Evolutionary conservation across 2,888 invertebrate genomes (phyloP), one percentile per base, ranked within the genome.

Genomic region (Cephonodes hylas): DNA sequence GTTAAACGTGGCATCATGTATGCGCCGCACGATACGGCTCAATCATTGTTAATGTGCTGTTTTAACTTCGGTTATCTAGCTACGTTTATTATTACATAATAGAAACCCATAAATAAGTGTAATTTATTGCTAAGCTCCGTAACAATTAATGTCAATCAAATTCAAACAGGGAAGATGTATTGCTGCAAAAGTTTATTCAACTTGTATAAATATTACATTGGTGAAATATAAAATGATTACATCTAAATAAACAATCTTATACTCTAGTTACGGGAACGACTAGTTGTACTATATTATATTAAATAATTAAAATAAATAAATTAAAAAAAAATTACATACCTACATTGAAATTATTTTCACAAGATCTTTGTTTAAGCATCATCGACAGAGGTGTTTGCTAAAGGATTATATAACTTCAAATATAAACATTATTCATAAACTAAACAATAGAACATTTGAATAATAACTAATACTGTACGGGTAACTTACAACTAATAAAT

Each of bases 1-100:
- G 73, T 64, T 80, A 79, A 80, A 69, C 68, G 66, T 58, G 67
- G 34, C 66, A 82, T 84, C 81, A 82, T 72, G 85, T 76, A 85
- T 81, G 77, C 80, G 64, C 61, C 20, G 60, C 69, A 62, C 68
- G 70, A 67, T 65, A 66, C 62, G 64, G 69, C 71, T 80, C 73
- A 72, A 81, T 81, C 79, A 80, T 73, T 58, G 63, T 61, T 66
- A 63, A 68, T 61, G 46, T 61, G 34, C 15, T 61, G 46, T 22
- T 58, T 61, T 31, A 42, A 59, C 18, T 7, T n/a, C 5, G 22
- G 38, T 48, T 38, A 57, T 61, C 23, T 34, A 59, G 59, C 57
- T 13, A 34, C 57, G 34, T 57, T 38, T 34, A 10, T 23, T 31
- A 15, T 46, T 61, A 38, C 61, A 45, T 58, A 57, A 61, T 58